A percentile compares a stretch with the other conserved stretches of the same genome.
Conservation (phyloP, 92 coral and sea anemone genomes). For the Epizoanthus ramosus region DNA sequence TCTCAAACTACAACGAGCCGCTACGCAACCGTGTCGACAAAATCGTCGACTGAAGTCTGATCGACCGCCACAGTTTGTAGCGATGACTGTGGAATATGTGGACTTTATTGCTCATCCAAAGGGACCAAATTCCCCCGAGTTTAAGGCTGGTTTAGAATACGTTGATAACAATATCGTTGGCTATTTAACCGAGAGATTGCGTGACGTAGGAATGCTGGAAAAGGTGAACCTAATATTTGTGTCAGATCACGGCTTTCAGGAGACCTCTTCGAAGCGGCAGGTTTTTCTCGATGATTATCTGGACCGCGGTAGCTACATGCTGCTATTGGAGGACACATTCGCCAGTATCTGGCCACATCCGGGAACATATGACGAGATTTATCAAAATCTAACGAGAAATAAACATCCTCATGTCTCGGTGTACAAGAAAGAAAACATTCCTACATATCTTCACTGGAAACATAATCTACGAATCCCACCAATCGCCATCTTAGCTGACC, state of each 20-base stretch:
- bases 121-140: conserved; percentile 51
- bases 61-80: conserved; percentile 56
- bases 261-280: conserved; percentile 41
- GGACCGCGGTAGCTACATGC: conserved; percentile 2
- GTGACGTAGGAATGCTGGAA: conserved; percentile 51
- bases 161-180: conserved; percentile 64
- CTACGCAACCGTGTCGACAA: conserved; percentile 42
- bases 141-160: conserved; percentile 42
- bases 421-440: conserved; percentile 71
- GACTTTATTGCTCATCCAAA: conserved; percentile 60
- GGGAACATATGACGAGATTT: conserved; percentile 53
- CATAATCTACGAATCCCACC: conserved; percentile 70
- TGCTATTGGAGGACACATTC: background rate
- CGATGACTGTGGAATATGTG: conserved; percentile 50
- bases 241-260: conserved; percentile 67
- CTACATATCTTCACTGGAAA: conserved; percentile 54
- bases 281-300: conserved; percentile 49
- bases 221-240: conserved; percentile 69
- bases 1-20: conserved; percentile 48
- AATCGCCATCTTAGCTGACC: conserved; percentile 60
- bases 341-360: conserved; percentile 43
- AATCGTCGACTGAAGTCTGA: conserved; percentile 43
- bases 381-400: conserved; percentile 56
- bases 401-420: conserved; percentile 55
- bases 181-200: conserved; percentile 49